Evolutionary conservation across 2,113 vertebrate genomes (phyloP).

Genomic region (Tupaia tana): DNA sequence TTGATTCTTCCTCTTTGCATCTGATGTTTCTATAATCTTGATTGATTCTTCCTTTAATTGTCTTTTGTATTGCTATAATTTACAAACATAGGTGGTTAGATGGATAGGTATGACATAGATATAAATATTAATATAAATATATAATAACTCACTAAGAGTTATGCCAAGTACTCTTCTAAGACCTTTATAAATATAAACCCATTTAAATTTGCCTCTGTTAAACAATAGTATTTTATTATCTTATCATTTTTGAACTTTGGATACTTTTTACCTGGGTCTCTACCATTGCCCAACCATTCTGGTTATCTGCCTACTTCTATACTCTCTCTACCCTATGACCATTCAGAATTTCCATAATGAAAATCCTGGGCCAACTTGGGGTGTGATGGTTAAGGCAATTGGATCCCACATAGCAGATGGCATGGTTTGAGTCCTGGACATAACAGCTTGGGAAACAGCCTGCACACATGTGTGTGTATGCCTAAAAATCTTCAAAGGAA

Average conservation of each 20-base stretch:
- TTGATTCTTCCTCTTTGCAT: neutral
- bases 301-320: neutral
- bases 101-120: neutral
- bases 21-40: neutral
- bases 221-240: neutral
- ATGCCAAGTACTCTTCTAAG: neutral
- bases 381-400: too few species aligned
- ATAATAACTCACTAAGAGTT: neutral
- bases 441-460: too few species aligned
- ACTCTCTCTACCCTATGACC: neutral
- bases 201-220: neutral
- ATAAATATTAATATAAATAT: neutral
- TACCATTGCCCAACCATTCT: neutral
- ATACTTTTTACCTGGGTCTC: neutral
- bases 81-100: neutral
- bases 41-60: neutral
- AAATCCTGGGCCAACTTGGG: neutral
- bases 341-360: neutral
- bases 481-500: too few species aligned
- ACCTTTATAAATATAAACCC: neutral
- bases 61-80: conserved; percentile 3
- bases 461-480: too few species aligned
- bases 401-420: too few species aligned
- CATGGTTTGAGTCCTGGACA: too few species aligned
- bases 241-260: neutral